Conservation (phyloP, 2,888 invertebrate genomes). For the Melitaea athalia region DNA sequence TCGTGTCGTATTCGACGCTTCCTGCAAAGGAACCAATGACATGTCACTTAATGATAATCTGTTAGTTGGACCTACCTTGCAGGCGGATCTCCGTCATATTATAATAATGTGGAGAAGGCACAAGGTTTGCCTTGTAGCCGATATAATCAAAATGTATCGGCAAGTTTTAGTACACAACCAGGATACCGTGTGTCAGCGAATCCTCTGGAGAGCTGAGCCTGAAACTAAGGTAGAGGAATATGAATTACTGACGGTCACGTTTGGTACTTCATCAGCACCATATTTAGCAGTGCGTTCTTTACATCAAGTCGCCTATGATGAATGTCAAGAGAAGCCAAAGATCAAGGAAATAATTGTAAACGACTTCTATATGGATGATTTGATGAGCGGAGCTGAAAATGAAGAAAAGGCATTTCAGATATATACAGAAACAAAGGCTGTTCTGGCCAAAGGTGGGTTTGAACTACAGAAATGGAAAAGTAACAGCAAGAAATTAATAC, state of each 20-base stretch:
- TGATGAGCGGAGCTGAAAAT: slow-evolving; percentile 26
- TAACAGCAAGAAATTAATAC: slow-evolving; percentile 36
- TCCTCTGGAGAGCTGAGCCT: neutral
- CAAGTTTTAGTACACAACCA: neutral
- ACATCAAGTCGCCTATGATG: neutral
- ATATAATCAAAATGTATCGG: slow-evolving; percentile 1
- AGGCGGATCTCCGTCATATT: neutral
- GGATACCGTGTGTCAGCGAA: neutral
- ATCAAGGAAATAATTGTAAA: neutral
- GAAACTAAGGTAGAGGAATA: neutral
- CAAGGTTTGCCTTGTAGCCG: neutral
- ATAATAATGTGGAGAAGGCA: neutral
- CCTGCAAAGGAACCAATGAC: neutral
- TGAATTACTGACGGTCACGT: neutral
- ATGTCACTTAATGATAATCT: neutral
- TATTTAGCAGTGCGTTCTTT: neutral
- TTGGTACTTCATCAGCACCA: neutral
- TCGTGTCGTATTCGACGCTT: neutral
- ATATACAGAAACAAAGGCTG: slow-evolving; percentile 34
- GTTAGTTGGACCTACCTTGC: neutral
- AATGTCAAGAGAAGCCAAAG: neutral
- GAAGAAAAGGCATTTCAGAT: slow-evolving; percentile 34
- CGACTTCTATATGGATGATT: neutral
- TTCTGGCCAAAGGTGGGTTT: slow-evolving; percentile 45
- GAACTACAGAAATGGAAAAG: slow-evolving; percentile 42